Conservation (phyloP, 1,140 invertebrate species). For the Triops cancriformis region DNA sequence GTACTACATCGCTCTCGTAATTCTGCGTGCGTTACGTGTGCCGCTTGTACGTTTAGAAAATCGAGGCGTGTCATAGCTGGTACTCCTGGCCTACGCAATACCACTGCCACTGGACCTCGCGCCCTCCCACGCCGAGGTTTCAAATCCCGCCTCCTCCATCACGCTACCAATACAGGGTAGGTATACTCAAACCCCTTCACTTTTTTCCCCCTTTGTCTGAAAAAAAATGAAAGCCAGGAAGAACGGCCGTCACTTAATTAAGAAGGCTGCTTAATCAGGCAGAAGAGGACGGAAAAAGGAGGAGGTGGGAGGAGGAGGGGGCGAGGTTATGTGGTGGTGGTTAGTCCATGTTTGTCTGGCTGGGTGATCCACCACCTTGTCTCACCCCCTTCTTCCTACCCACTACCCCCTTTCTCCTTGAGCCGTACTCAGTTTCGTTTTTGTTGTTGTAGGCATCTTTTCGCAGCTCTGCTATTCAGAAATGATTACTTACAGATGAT, state of each 20-base stretch:
- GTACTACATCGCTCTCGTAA: background rate
- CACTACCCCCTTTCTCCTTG: background rate
- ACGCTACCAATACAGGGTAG: slow-evolving; percentile 78
- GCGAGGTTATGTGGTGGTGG: slow-evolving; percentile 15
- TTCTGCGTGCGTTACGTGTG: background rate
- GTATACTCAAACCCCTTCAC: slow-evolving; percentile 35
- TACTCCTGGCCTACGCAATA: slow-evolving; percentile 12
- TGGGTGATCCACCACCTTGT: slow-evolving; percentile 12
- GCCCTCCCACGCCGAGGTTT: slow-evolving; percentile 60
- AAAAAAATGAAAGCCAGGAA: background rate
- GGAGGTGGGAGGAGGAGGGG: background rate
- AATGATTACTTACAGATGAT: background rate
- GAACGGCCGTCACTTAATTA: background rate
- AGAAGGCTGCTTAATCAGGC: slow-evolving; percentile 5
- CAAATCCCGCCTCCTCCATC: slow-evolving; percentile 78
- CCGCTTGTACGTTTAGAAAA: background rate
- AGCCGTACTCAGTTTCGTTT: background rate
- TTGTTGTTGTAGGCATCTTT: background rate
- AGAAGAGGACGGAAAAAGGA: background rate
- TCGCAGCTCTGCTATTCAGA: background rate
- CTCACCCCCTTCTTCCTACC: background rate
- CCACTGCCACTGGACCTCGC: slow-evolving; percentile 50
- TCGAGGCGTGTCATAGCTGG: background rate
- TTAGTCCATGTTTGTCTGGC: slow-evolving; percentile 5
- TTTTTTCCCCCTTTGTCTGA: slow-evolving; percentile 38